Evolutionary conservation across 2,888 invertebrate species (phyloP).

Genomic region (Rotaria sp.): DNA sequence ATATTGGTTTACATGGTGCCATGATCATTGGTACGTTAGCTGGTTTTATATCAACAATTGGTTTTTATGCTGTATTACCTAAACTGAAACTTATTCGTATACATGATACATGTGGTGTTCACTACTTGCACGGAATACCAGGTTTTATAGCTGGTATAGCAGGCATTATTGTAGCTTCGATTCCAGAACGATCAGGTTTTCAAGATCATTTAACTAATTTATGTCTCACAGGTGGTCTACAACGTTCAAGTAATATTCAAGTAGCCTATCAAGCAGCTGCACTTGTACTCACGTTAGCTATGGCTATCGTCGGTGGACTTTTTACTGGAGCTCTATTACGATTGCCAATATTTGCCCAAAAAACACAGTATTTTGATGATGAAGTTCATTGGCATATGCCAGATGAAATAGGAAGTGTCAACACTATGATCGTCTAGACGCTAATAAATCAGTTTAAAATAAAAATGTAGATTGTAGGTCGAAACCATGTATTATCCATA

Average conservation of each 20-base stretch:
- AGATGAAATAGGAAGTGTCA: background rate
- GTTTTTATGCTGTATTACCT: conserved; percentile 29
- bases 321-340: conserved; percentile 45
- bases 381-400: conserved; percentile 37
- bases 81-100: conserved; percentile 12
- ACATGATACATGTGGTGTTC: conserved; percentile 34
- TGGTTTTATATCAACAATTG: conserved; percentile 35
- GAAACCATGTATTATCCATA: too few relatives aligned
- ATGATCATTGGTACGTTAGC: conserved; percentile 36
- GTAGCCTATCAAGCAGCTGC: conserved; percentile 72
- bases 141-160: conserved; percentile 35
- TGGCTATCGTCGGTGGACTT: conserved; percentile 47
- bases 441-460: too few relatives aligned
- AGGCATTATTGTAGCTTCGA: conserved; percentile 33
- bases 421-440: too few relatives aligned
- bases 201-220: background rate
- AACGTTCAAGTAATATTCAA: conserved; percentile 65
- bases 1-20: conserved; percentile 34
- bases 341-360: conserved; percentile 11
- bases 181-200: background rate
- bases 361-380: conserved; percentile 32
- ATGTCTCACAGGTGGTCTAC: conserved; percentile 44
- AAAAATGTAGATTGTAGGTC: too few relatives aligned
- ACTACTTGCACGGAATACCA: conserved; percentile 38
- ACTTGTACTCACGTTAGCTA: conserved; percentile 64